phyloP scores from a whole-genome alignment of 2,888 invertebrate genomes.

The Diarsia brunnea region DNA sequence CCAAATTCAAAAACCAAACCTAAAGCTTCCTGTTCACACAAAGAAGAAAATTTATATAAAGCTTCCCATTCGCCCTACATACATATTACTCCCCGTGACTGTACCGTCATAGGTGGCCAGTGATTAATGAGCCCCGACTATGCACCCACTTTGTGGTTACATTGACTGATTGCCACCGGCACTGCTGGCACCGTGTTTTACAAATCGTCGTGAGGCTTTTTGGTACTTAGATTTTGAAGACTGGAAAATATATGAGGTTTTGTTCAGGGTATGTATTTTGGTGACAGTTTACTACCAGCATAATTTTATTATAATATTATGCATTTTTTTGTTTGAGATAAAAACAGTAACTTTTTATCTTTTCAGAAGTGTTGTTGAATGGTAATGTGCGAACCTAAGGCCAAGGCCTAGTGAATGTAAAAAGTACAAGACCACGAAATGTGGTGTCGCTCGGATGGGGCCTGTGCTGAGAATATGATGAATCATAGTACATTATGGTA shows the following conservation, averaged over 20 bases:
- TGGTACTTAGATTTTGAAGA: slow-evolving; percentile 30
- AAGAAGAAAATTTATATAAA: not conserved
- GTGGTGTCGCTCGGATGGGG: not conserved
- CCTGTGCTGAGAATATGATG: not conserved
- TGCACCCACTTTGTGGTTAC: slow-evolving; percentile 59
- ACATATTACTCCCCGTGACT: slow-evolving; percentile 26
- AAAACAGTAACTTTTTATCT: not conserved
- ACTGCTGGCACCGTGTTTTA: slow-evolving; percentile 48
- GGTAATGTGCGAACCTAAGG: not conserved
- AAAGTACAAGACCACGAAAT: not conserved
- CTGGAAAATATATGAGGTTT: not conserved
- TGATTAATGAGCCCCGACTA: slow-evolving; percentile 73
- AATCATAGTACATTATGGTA: too few species aligned
- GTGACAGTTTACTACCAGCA: not conserved
- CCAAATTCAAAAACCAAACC: not conserved
- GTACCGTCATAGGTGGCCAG: slow-evolving; percentile 73
- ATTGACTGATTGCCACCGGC: slow-evolving; percentile 58
- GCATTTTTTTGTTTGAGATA: not conserved
- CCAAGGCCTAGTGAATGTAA: not conserved
- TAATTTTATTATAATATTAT: too few species aligned
- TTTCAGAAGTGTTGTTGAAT: not conserved
- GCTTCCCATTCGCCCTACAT: not conserved
- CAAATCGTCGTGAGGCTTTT: slow-evolving; percentile 44
- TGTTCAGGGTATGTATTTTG: not conserved
- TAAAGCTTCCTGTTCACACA: not conserved